Evolutionary conservation across 30 jellyfish, hydroid and myxozoan genomes (phyloP).

Genomic region (Phacellophora camtschatica): DNA sequence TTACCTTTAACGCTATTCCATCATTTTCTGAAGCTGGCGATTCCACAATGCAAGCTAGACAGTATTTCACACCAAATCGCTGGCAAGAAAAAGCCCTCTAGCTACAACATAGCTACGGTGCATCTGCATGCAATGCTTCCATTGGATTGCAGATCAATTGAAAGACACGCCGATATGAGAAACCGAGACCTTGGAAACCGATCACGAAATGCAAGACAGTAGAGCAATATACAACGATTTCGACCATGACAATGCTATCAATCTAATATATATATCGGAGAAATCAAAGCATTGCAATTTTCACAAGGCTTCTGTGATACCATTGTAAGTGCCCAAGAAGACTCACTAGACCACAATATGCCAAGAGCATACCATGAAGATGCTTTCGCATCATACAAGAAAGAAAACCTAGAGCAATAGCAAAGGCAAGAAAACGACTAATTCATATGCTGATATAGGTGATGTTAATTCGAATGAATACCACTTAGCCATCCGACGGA

Average conservation of each 20-base stretch:
- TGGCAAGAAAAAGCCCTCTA: background rate
- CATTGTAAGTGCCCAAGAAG: background rate
- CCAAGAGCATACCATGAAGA: no score
- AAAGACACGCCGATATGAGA: background rate
- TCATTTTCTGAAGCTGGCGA: background rate
- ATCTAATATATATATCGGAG: background rate
- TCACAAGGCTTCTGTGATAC: background rate
- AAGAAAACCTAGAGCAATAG: no score
- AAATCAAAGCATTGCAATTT: background rate
- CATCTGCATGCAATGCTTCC: background rate
- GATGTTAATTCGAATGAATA: no score
- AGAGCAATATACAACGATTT: conserved; percentile 4
- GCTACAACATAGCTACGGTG: background rate
- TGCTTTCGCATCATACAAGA: no score
- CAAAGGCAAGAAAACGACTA: no score
- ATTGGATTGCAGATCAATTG: background rate
- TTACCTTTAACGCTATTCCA: background rate
- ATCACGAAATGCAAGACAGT: background rate
- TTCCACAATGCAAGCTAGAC: background rate
- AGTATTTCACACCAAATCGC: background rate
- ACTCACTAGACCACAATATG: no score
- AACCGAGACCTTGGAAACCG: background rate
- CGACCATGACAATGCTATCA: background rate
- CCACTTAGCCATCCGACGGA: no score
- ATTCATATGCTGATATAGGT: no score